phyloP scores from a whole-genome alignment of 2,113 vertebrate genomes.

The Aix galericulata region DNA sequence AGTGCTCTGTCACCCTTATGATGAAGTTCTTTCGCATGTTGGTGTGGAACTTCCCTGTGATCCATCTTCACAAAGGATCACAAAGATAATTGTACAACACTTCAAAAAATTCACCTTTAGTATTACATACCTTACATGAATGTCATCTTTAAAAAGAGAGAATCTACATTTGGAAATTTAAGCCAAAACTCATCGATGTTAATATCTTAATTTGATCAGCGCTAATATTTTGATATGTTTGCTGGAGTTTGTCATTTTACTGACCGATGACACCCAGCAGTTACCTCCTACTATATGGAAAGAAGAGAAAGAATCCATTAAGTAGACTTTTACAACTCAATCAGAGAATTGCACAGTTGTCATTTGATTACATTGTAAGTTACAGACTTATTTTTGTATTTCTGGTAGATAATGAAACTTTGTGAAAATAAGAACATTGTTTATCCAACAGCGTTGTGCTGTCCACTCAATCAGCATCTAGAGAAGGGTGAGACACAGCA shows the following conservation, averaged over 20 bases:
- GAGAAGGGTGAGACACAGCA: neutral
- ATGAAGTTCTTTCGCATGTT: too few relatives aligned
- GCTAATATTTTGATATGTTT: neutral
- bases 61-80: neutral
- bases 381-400: neutral
- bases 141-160: too few relatives aligned
- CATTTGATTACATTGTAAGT: neutral
- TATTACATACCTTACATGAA: neutral
- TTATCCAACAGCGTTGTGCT: constrained; percentile 71
- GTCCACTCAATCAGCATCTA: constrained; percentile 73
- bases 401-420: neutral
- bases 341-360: neutral
- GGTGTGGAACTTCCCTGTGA: too few relatives aligned
- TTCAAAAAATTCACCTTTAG: neutral
- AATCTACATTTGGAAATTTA: neutral
- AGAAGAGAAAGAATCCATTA: neutral
- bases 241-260: neutral
- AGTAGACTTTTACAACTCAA: neutral
- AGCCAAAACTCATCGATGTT: neutral
- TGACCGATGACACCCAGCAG: neutral
- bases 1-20: too few relatives aligned
- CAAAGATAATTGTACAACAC: neutral
- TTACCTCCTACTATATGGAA: neutral
- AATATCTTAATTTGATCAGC: neutral
- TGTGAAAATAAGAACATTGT: neutral